A percentile compares a stretch with the other conserved stretches of the same genome.
Conservation (phyloP, 2,797 vertebrate genomes). For the Enteromius viviparus region DNA sequence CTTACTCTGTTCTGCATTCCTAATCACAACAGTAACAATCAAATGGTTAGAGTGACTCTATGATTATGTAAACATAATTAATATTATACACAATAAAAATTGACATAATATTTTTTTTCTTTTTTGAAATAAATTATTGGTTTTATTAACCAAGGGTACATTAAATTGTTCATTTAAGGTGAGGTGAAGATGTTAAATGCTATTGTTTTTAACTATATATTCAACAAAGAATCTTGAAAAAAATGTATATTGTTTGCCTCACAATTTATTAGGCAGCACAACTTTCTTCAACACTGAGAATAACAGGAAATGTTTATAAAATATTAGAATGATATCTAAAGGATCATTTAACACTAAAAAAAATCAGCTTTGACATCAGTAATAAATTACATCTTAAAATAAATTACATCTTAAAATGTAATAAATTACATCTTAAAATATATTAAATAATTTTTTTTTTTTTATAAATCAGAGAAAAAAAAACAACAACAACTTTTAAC, state of each 20-base stretch:
- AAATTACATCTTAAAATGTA: no score
- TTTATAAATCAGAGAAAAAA: neutral
- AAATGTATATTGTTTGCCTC: neutral
- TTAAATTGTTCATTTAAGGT: neutral
- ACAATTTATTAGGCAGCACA: neutral
- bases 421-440: no score
- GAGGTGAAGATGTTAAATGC: neutral
- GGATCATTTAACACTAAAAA: neutral
- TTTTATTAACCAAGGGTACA: neutral
- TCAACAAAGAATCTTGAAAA: neutral
- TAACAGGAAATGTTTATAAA: neutral
- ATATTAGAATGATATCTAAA: neutral
- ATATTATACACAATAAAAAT: no score
- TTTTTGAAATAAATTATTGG: neutral
- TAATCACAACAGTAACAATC: constrained; percentile 63
- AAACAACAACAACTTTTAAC: neutral
- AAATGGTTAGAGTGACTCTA: neutral
- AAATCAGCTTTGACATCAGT: neutral
- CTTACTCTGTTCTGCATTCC: constrained; percentile 95
- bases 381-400: neutral
- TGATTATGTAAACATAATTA: neutral
- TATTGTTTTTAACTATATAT: neutral
- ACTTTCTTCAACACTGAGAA: neutral
- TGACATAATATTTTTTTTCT: no score
- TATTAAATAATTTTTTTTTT: no score